These are phyloP conservation scores for Clinocottus analis DNA, from an alignment of 2,113 vertebrate species.

Conservation along the genomic window DNA sequence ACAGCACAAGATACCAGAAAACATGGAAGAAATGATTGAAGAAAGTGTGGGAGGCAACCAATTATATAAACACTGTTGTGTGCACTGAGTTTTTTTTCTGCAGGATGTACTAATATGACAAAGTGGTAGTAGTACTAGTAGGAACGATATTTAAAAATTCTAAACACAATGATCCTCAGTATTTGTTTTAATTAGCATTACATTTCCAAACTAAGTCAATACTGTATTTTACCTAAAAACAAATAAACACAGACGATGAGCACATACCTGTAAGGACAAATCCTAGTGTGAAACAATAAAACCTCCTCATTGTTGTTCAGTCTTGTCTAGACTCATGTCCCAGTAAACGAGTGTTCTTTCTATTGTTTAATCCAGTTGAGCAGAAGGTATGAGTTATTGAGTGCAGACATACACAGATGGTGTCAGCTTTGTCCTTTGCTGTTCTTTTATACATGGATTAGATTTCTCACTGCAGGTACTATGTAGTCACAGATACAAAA, in stretches of 20 bases:
- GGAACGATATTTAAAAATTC: no score
- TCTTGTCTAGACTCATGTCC: constrained; percentile 25
- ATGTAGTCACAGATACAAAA: not conserved
- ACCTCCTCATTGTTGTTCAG: constrained; percentile 50
- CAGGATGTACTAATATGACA: no score
- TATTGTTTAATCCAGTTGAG: constrained; percentile 50
- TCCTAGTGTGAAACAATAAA: constrained; percentile 40
- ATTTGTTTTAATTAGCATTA: no score
- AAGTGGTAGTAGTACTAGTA: no score
- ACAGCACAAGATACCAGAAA: not conserved
- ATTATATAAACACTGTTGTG: no score
- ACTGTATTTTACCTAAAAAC: not conserved
- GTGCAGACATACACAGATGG: constrained; percentile 46
- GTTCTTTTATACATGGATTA: constrained; percentile 65
- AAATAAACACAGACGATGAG: not conserved
- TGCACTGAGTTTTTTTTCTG: no score
- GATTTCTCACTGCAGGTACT: constrained; percentile 49
- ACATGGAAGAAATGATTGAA: no score
- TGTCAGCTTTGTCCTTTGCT: constrained; percentile 51
- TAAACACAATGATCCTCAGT: not conserved
- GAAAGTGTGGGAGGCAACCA: no score
- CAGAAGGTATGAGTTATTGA: constrained; percentile 49
- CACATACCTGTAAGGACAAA: constrained; percentile 71
- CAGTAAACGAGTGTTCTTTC: constrained; percentile 18
- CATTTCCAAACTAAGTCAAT: no score